Evolutionary conservation across 2,113 vertebrate species (phyloP), one percentile per base, ranked within the genome.

Genomic region (Oreamnos americanus): DNA sequence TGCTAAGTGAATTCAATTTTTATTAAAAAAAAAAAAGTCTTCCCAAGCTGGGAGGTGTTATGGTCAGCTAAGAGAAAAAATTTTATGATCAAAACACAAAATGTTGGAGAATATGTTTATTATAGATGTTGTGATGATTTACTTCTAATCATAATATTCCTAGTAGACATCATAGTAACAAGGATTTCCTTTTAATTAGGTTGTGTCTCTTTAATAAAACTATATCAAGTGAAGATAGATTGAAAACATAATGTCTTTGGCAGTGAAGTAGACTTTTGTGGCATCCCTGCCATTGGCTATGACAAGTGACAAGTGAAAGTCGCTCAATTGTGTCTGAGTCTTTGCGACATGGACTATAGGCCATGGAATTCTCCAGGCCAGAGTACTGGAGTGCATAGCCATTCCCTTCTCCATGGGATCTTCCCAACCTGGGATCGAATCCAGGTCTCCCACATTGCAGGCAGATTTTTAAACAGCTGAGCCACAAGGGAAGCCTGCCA

Each of bases 161-260:
- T 83, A n/a, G 30, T 49, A 55, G 17, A 55, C 19, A 96, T 33
- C 14, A 11, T 0, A 0, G 19, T 85, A 95, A 95, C 79, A 95
- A 94, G 71, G 9, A 14, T 89, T 57, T 97, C 43, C 1, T 74
- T 97, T 97, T 96, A 96, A 90, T 84, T 95, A 92, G 14, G 6
- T 3, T 82, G 90, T 94, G 79, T 92, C 17, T 87, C 76, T 60
- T 93, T 88, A 81, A 91, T 26, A 53, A 83, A 94, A 84, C 45
- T 2, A 2, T 51, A 14, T 96, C 30, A 79, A 83, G 86, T 28
- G 84, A 91, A 96, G 79, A 93, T 16, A 47, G n/a, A 39, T 47
- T 85, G 87, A 94, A 95, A 67, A 96, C 95, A 94, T n/a, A 86
- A 57, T 87, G 84, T 93, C 96, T 96, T 85, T 81, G 83, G 97